A percentile compares a stretch with the other conserved stretches of the same genome.
These are phyloP conservation scores for Acipenser ruthenus DNA, from an alignment of 2,797 vertebrate genomes.

Conservation along the genomic window DNA sequence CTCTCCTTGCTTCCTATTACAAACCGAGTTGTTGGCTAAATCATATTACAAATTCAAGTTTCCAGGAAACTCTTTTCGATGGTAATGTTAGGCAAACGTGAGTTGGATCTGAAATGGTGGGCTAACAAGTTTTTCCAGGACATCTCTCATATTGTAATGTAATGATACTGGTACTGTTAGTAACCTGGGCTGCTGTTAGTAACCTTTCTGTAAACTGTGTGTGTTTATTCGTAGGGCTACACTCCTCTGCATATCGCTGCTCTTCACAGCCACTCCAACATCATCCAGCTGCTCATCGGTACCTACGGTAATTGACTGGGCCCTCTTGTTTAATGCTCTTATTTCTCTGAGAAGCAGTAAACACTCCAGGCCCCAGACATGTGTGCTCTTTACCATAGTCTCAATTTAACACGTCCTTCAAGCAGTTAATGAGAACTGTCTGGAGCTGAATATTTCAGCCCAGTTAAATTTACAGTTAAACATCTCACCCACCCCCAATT, in stretches of 20 bases:
- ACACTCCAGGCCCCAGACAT: conserved; percentile 38
- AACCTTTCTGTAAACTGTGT: neutral
- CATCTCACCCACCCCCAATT: too few relatives aligned
- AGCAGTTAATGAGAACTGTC: conserved; percentile 39
- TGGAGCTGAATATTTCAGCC: conserved; percentile 30
- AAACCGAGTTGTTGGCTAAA: too few relatives aligned
- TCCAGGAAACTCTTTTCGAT: too few relatives aligned
- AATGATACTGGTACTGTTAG: too few relatives aligned
- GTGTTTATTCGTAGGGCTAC: conserved; percentile 53
- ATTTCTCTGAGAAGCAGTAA: conserved; percentile 41
- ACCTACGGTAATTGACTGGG: conserved; percentile 50
- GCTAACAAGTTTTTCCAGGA: too few relatives aligned
- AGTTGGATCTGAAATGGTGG: too few relatives aligned
- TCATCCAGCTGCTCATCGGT: conserved; percentile 55
- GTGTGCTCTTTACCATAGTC: conserved; percentile 47
- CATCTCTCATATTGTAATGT: too few relatives aligned
- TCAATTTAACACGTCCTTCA: conserved; percentile 43
- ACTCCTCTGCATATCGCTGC: conserved; percentile 70
- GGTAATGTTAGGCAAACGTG: too few relatives aligned
- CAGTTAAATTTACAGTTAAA: conserved; percentile 29
- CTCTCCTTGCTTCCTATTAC: too few relatives aligned
- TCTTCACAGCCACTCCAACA: conserved; percentile 58
- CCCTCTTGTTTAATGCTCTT: conserved; percentile 38
- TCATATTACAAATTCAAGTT: too few relatives aligned
- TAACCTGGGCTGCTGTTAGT: too few relatives aligned